phyloP scores from a whole-genome alignment of 2,888 invertebrate species.

The Rhodophaea formosa region DNA sequence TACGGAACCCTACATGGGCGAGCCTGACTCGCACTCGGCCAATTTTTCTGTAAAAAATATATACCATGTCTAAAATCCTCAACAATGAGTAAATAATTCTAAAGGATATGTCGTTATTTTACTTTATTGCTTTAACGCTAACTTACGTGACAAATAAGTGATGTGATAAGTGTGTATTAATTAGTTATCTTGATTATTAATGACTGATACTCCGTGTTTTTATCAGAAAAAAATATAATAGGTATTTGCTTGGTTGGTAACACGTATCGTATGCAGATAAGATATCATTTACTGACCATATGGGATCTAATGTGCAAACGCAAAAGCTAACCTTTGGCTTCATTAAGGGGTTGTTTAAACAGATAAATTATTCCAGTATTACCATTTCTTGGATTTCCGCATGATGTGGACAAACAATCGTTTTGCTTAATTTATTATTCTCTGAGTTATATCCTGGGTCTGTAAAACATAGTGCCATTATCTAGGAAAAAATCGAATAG shows the following conservation, averaged over 20 bases:
- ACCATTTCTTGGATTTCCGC: neutral
- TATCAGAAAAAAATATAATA: neutral
- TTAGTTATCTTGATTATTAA: too few species aligned
- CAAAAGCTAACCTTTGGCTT: neutral
- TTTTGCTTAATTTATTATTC: neutral
- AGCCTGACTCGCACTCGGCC: too few species aligned
- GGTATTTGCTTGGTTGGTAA: neutral
- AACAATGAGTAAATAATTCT: too few species aligned
- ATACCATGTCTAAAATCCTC: too few species aligned
- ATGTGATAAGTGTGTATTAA: neutral
- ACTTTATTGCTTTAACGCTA: too few species aligned
- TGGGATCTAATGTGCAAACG: neutral
- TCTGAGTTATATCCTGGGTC: neutral
- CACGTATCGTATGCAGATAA: conserved; percentile 6
- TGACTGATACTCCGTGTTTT: neutral
- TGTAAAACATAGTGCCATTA: neutral
- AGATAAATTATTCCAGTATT: neutral
- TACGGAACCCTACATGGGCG: too few species aligned
- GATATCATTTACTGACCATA: neutral
- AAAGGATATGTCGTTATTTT: too few species aligned
- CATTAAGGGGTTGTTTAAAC: neutral
- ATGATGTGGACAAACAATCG: neutral
- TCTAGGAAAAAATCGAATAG: neutral
- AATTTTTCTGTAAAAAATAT: too few species aligned
- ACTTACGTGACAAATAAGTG: neutral